These are phyloP conservation scores for Zophobas atratus DNA, from an alignment of 1,140 invertebrate species.

Conservation along the genomic window DNA sequence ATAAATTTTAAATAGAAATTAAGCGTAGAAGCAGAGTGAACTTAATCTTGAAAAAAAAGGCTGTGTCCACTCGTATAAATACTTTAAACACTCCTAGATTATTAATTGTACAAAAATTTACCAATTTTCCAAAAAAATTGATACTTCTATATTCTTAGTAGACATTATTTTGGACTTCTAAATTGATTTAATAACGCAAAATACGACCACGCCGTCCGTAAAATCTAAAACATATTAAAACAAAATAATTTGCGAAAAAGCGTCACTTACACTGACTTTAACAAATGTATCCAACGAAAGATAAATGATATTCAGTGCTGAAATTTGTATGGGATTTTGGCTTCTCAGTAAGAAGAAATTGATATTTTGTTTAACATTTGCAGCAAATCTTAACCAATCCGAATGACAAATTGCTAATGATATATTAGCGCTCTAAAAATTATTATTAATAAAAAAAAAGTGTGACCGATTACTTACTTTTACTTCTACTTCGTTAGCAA, in stretches of 20 bases:
- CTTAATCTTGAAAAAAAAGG: no score
- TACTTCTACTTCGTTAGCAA: no score
- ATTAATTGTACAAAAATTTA: no score
- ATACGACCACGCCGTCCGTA: neutral
- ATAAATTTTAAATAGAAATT: no score
- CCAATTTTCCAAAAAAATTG: neutral
- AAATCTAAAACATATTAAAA: neutral
- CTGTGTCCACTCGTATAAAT: no score
- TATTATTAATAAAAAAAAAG: no score
- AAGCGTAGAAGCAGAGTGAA: no score
- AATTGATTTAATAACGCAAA: neutral
- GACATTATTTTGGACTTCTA: neutral
- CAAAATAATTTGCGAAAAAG: neutral
- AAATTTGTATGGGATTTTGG: neutral
- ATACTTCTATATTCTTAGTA: neutral
- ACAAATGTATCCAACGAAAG: neutral
- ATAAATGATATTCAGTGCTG: conserved; percentile 1
- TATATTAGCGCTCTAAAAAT: neutral
- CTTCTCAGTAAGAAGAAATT: neutral
- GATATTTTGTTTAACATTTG: neutral
- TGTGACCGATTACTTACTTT: no score
- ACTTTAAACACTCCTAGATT: no score
- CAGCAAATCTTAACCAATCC: neutral
- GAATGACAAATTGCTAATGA: neutral
- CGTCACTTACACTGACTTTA: neutral